Evolutionary conservation across 2,797 vertebrate species (phyloP), one percentile per base, ranked within the genome.

Genomic region (Neopelma chrysocephalum): DNA sequence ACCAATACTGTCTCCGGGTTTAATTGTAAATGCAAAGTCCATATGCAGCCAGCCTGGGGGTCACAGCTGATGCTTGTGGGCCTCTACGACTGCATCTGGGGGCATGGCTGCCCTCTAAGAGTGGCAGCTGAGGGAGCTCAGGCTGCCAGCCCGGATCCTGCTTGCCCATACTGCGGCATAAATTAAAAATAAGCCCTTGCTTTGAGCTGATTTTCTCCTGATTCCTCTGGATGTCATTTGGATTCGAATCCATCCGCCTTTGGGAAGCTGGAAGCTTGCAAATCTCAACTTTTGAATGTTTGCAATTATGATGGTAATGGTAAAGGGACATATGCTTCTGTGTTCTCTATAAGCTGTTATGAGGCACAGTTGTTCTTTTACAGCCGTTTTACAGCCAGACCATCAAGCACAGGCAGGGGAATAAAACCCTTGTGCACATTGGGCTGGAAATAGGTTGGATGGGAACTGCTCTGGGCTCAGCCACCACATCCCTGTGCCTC

Each of bases 321-420:
- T 93, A 94, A 94, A 89, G 82, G 88, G 95, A 78, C 79, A 94
- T 93, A 95, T 87, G 93, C 57, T 83, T 85, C 92, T 87, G 68
- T 69, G 68, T 64, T 93, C 62, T 75, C 93, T 87, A 11, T 71
- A 93, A 83, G 87, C 71, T 0, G 0, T 82, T 90, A 84, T 3
- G 38, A 81, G 40, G 83, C 83, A 76, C 60, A 76, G 48, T 94
- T 95, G 86, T 72, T 95, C 48, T 69, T 87, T 90, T 90, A 95
- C 68, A 89, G 81, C 78, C 19, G 1, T 85, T 96, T 96, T 79
- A 90, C 79, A 87, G 83, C 50, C 92, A 72, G 25, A 87, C 27
- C 54, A 65, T 62, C 66, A 58, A 94, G 81, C 38, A 31, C n/a
- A 79, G 43, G 43, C 62, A 8, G 56, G 72, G 50, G 53, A 93